Evolutionary conservation across 2,113 vertebrate genomes (phyloP).

Genomic region (Paracanthobrama guichenoti): DNA sequence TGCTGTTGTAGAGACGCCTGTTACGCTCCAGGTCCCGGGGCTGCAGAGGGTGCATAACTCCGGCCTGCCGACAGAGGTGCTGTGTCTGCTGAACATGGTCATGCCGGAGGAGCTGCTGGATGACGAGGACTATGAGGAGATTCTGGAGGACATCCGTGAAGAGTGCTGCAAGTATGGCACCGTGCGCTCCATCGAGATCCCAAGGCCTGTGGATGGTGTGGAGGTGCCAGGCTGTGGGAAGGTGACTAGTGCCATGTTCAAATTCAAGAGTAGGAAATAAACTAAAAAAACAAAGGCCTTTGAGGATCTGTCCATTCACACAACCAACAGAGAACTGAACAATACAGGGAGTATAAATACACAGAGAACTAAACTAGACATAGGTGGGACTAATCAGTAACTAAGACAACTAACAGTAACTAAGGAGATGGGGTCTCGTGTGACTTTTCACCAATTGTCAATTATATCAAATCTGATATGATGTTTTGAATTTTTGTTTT

Average conservation of each 20-base stretch:
- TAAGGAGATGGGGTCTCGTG: too few species aligned
- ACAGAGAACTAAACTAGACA: too few species aligned
- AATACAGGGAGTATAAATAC: too few species aligned
- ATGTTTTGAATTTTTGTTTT: too few species aligned
- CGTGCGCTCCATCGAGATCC: slow-evolving; percentile 78
- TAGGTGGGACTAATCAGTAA: too few species aligned
- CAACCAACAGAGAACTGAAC: too few species aligned
- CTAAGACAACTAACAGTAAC: too few species aligned
- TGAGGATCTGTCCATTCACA: too few species aligned
- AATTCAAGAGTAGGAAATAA: background rate
- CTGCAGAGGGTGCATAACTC: slow-evolving; percentile 74
- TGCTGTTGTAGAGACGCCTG: slow-evolving; percentile 70
- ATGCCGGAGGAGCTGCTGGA: slow-evolving; percentile 79
- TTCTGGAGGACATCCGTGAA: slow-evolving; percentile 78
- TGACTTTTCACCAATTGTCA: too few species aligned
- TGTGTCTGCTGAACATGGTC: slow-evolving; percentile 81
- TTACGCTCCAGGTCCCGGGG: slow-evolving; percentile 76
- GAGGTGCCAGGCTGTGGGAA: slow-evolving; percentile 79
- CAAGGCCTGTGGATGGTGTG: slow-evolving; percentile 72
- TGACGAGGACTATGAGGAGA: slow-evolving; percentile 80
- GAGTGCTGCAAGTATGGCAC: slow-evolving; percentile 80
- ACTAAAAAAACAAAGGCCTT: background rate
- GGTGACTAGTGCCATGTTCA: slow-evolving; percentile 50
- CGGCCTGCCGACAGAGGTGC: slow-evolving; percentile 72
- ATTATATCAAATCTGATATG: too few species aligned